Percentiles rank a stretch among this genome's conserved stretches.
These are phyloP conservation scores for Druon quercuslanigerum DNA, from an alignment of 1,140 invertebrate genomes.

Conservation along the genomic window DNA sequence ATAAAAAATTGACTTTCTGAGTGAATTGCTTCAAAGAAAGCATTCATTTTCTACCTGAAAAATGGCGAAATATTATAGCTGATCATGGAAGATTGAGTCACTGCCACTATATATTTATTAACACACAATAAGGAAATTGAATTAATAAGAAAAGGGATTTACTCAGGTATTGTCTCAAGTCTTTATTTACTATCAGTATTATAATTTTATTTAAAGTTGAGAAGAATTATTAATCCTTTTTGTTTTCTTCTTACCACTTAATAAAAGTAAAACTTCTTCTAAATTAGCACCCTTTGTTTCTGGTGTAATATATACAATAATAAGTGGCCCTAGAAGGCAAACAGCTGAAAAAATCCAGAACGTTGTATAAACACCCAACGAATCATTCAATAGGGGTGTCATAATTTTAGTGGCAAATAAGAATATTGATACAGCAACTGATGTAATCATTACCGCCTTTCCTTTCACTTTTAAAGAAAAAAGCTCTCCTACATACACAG, in stretches of 20 bases:
- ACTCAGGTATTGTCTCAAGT: no score
- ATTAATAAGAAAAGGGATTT: no score
- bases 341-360: background rate
- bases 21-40: conserved; percentile 57
- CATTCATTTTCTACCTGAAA: conserved; percentile 68
- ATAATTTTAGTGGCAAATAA: background rate
- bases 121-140: no score
- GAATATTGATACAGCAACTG: background rate
- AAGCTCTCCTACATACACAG: background rate
- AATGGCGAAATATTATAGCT: no score
- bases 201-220: no score
- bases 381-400: background rate
- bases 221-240: no score
- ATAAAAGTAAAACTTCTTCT: background rate
- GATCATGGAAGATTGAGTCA: no score
- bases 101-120: no score
- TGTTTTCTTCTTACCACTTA: background rate
- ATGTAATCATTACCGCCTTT: background rate
- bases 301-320: background rate
- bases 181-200: no score
- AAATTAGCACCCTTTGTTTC: conserved; percentile 7
- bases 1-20: no score
- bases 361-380: conserved; percentile 3
- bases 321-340: background rate
- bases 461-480: no score